Percentiles rank a stretch among this genome's conserved stretches.
These are phyloP conservation scores for Reticulitermes speratus DNA, from an alignment of 1,140 invertebrate genomes.

Conservation along the genomic window DNA sequence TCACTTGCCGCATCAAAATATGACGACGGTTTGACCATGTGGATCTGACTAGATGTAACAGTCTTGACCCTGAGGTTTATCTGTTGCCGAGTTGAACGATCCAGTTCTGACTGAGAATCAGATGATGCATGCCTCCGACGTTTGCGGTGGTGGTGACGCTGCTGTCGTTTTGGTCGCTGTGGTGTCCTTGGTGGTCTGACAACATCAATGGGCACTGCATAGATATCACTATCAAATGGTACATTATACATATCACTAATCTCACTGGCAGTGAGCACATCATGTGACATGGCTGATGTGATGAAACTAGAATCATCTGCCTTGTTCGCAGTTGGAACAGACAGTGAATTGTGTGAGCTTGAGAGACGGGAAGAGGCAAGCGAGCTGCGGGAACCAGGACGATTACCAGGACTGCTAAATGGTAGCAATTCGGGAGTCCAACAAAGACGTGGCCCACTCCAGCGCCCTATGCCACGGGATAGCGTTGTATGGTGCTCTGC, in stretches of 20 bases:
- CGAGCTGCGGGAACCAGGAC: slow-evolving; percentile 70
- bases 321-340: slow-evolving; percentile 64
- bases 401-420: slow-evolving; percentile 58
- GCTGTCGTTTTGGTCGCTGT: slow-evolving; percentile 53
- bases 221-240: slow-evolving; percentile 81
- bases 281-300: slow-evolving; percentile 80
- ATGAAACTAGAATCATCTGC: slow-evolving; percentile 82
- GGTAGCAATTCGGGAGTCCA: slow-evolving; percentile 62
- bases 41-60: neutral
- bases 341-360: slow-evolving; percentile 77
- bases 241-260: slow-evolving; percentile 83
- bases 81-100: slow-evolving; percentile 13
- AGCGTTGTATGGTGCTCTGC: neutral
- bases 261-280: slow-evolving; percentile 64
- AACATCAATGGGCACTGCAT: slow-evolving; percentile 79
- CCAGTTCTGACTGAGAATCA: slow-evolving; percentile 29
- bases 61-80: neutral
- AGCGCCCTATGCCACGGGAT: neutral
- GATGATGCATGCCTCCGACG: slow-evolving; percentile 54
- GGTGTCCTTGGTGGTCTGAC: slow-evolving; percentile 57
- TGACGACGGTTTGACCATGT: neutral
- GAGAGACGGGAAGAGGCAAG: slow-evolving; percentile 70
- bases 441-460: slow-evolving; percentile 50
- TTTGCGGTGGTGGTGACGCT: slow-evolving; percentile 59
- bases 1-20: neutral